phyloP scores from a whole-genome alignment of 2,797 vertebrate genomes.

The Cossypha heuglini region DNA sequence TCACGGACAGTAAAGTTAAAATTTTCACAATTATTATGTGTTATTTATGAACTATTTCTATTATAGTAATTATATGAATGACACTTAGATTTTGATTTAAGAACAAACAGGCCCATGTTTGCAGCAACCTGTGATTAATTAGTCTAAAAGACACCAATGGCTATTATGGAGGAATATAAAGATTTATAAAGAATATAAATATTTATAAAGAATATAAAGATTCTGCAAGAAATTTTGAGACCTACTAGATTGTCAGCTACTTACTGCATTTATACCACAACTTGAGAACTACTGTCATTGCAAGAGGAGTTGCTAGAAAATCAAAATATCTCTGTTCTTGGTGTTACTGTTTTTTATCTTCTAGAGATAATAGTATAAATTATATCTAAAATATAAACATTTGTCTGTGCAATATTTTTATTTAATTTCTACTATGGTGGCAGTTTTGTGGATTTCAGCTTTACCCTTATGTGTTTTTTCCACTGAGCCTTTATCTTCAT shows the following conservation, averaged over 20 bases:
- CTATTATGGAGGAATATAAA: background rate
- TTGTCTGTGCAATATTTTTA: background rate
- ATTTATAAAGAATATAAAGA: background rate
- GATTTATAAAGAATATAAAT: background rate
- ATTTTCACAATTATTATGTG: background rate
- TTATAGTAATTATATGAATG: background rate
- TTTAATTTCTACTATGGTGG: background rate
- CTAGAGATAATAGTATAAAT: background rate
- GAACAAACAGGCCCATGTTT: background rate
- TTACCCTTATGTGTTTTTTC: background rate
- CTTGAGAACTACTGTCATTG: background rate
- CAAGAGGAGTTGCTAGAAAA: background rate
- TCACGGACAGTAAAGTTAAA: background rate
- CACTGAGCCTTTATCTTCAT: background rate
- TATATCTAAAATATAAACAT: background rate
- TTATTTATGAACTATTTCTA: background rate
- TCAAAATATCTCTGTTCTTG: background rate
- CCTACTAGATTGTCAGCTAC: background rate
- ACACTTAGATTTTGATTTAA: background rate
- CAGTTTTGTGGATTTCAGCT: background rate
- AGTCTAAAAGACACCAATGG: background rate
- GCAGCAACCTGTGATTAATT: background rate
- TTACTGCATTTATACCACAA: background rate
- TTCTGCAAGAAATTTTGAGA: background rate
- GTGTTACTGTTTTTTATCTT: background rate